Conservation (phyloP, 2,113 vertebrate genomes). For the Bubo blakistoni region DNA sequence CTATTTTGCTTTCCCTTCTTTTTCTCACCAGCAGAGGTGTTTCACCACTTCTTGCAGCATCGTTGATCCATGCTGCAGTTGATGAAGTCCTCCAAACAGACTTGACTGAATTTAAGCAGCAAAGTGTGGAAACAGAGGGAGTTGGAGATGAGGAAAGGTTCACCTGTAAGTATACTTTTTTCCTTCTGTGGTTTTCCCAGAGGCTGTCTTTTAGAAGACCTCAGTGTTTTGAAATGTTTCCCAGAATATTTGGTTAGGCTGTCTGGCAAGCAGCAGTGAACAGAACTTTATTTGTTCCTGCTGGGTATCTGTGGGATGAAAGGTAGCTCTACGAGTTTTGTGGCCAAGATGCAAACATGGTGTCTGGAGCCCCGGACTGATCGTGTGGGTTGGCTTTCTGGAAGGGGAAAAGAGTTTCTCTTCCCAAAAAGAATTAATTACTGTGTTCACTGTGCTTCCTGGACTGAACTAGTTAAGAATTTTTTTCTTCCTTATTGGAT, state of each 20-base stretch:
- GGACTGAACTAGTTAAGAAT: neutral
- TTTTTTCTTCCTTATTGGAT: neutral
- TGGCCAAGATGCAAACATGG: neutral
- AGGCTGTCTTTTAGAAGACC: neutral
- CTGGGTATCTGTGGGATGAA: neutral
- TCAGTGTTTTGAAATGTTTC: neutral
- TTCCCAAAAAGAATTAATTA: neutral
- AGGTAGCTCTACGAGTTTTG: neutral
- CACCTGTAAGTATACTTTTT: slow-evolving; percentile 67
- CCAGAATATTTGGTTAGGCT: neutral
- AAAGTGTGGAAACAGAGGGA: slow-evolving; percentile 55
- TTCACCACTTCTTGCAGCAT: slow-evolving; percentile 69
- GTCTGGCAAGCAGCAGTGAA: neutral
- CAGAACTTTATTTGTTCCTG: slow-evolving; percentile 1
- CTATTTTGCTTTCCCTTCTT: neutral
- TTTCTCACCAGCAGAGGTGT: slow-evolving; percentile 68
- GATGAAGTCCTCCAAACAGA: slow-evolving; percentile 74
- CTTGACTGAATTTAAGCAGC: slow-evolving; percentile 74
- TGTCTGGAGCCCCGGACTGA: neutral
- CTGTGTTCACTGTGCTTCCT: neutral
- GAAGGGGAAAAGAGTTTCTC: neutral
- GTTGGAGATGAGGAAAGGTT: slow-evolving; percentile 11
- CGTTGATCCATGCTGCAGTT: slow-evolving; percentile 75
- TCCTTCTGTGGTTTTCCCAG: neutral
- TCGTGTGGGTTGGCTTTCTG: neutral